phyloP scores from a whole-genome alignment of 1,140 invertebrate genomes.

The Drosophila kepulauana region DNA sequence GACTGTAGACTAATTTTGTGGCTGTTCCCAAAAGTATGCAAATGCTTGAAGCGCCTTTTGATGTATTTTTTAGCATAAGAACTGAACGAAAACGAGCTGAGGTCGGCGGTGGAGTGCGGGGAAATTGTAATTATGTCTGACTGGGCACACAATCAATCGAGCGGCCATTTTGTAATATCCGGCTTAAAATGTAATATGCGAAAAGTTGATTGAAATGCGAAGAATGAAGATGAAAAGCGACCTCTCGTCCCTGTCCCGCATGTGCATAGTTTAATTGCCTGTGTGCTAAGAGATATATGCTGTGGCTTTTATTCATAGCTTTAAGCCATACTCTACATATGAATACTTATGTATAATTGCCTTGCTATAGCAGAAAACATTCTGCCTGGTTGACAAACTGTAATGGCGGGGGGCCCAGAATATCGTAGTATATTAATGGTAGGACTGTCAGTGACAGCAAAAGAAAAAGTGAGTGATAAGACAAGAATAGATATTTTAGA shows the following conservation, averaged over 20 bases:
- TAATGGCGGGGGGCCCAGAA: background rate
- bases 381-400: slow-evolving; percentile 26
- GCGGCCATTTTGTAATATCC: slow-evolving; percentile 76
- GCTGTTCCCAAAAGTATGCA: slow-evolving; percentile 11
- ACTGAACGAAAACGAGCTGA: too few relatives aligned
- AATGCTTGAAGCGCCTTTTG: slow-evolving; percentile 29
- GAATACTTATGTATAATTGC: slow-evolving; percentile 33
- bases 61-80: slow-evolving; percentile 47
- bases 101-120: background rate
- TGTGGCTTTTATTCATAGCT: background rate
- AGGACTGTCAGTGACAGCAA: slow-evolving; percentile 40
- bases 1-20: slow-evolving; percentile 36
- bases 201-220: slow-evolving; percentile 55
- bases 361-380: background rate
- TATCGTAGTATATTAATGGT: slow-evolving; percentile 10
- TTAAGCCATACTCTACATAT: background rate
- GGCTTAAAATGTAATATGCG: slow-evolving; percentile 77
- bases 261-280: slow-evolving; percentile 64
- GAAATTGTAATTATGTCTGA: slow-evolving; percentile 57
- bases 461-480: slow-evolving; percentile 42
- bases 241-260: slow-evolving; percentile 4
- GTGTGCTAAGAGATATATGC: slow-evolving; percentile 10
- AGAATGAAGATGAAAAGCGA: slow-evolving; percentile 13
- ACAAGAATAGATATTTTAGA: slow-evolving; percentile 39
- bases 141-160: slow-evolving; percentile 59